Conservation (phyloP, 2,888 invertebrate genomes). For the Celastrina argiolus region DNA sequence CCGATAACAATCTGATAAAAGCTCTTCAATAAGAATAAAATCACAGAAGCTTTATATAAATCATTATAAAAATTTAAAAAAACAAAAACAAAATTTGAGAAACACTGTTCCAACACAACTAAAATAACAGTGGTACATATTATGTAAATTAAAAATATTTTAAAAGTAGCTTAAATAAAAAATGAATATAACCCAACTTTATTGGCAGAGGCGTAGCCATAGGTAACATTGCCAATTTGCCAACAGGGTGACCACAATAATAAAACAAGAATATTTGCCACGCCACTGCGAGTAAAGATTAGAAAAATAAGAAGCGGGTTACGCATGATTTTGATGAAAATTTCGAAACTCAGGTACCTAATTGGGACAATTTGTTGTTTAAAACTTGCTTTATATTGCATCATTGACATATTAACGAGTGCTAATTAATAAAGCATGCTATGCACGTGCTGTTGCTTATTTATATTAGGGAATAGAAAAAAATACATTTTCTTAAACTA, state of each 20-base stretch:
- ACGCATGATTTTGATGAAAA: constrained; percentile 36
- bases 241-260: background rate
- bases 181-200: constrained; percentile 31
- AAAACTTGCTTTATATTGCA: constrained; percentile 27
- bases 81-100: constrained; percentile 65
- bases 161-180: constrained; percentile 39
- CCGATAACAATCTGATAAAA: constrained; percentile 46
- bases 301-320: background rate
- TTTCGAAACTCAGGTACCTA: constrained; percentile 71
- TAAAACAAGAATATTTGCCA: background rate
- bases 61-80: constrained; percentile 44
- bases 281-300: background rate
- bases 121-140: constrained; percentile 37
- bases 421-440: constrained; percentile 28
- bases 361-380: constrained; percentile 49
- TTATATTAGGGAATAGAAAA: background rate
- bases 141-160: constrained; percentile 35
- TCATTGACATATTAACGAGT: constrained; percentile 40
- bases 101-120: constrained; percentile 63
- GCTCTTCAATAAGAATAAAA: constrained; percentile 48
- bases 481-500: background rate
- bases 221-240: background rate
- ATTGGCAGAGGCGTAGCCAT: background rate
- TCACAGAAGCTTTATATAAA: constrained; percentile 58
- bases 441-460: constrained; percentile 7